Conservation (phyloP, 2,888 invertebrate genomes). For the Sturmia bella region DNA sequence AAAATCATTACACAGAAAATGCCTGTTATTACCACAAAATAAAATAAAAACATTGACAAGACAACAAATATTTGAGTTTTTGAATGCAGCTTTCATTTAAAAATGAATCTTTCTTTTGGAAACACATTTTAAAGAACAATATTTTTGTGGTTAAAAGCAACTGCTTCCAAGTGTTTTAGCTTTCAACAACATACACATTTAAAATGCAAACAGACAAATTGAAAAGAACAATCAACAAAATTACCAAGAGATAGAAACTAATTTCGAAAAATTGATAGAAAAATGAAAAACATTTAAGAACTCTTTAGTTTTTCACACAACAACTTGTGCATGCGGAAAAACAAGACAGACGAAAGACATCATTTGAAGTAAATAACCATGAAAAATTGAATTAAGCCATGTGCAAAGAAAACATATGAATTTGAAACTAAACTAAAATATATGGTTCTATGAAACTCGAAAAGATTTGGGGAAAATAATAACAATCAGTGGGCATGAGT, state of each 20-base stretch:
- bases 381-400: background rate
- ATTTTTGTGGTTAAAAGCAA: conserved; percentile 13
- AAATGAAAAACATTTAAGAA: conserved; percentile 14
- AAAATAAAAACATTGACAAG: too few relatives aligned
- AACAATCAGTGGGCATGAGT: too few relatives aligned
- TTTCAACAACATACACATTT: conserved; percentile 9
- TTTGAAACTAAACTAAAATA: too few relatives aligned
- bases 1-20: too few relatives aligned
- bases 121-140: conserved; percentile 2
- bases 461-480: too few relatives aligned
- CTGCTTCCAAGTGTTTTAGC: conserved; percentile 4
- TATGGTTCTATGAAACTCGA: too few relatives aligned
- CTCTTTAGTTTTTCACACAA: conserved; percentile 26
- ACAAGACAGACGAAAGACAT: conserved; percentile 3
- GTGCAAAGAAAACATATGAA: too few relatives aligned
- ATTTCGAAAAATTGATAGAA: conserved; percentile 9
- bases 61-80: too few relatives aligned
- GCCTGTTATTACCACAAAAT: too few relatives aligned
- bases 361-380: conserved; percentile 3
- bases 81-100: background rate
- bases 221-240: conserved; percentile 13
- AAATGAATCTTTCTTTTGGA: background rate
- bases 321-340: conserved; percentile 6
- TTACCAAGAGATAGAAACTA: background rate
- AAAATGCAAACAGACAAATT: conserved; percentile 13